Base-by-base conservation (phyloP, 1,140 invertebrate genomes). In the Sitobion miscanthi region DNA sequence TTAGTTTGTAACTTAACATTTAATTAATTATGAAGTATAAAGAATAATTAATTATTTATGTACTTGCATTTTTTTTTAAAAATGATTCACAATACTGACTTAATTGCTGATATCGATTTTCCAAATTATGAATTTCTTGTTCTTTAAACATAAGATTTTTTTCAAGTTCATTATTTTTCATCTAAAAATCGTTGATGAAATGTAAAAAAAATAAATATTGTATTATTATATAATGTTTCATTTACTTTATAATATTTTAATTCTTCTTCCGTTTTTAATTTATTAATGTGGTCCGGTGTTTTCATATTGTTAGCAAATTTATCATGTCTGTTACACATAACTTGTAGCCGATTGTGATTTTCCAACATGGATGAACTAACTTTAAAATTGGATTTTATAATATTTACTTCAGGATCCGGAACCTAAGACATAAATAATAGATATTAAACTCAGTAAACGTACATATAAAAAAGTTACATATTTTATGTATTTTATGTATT, bases 191-290 rank as follows among this genome's bases (percentile, higher is more conserved):
- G 1, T 91, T 11, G 35, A 90, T 45, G 0, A 49, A 49, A 2
- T 77, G 14, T 47, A 49, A 49, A 69, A 25, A 90, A 89, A 21
- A 62, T n/a, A 69, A 45, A 69, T 45, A 45, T 30, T 69, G 20
- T 57, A 42, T 21, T 38, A 89, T 54, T 42, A 45, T 30, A 54
- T n/a, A 1, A 45, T 47, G 23, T 90, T 30, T 23, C 38, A 45
- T 90, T 90, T 45, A 92, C 90, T 83, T 83, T 92, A 92, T 92
- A 92, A n/a, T 83, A 92, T 21, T 83, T 92, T 92, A 92, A 92
- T 83, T 77, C 69, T 52, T 83, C 90, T 92, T 92, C 47, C 23
- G 82, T 25, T 49, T 92, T 92, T 57, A 83, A 38, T 92, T 92
- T 83, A 49, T 20, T 47, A 49, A 77, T 77, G 49, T 91, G 90